Conservation (phyloP, 2,888 invertebrate genomes). For the Pyrgus malvae region DNA sequence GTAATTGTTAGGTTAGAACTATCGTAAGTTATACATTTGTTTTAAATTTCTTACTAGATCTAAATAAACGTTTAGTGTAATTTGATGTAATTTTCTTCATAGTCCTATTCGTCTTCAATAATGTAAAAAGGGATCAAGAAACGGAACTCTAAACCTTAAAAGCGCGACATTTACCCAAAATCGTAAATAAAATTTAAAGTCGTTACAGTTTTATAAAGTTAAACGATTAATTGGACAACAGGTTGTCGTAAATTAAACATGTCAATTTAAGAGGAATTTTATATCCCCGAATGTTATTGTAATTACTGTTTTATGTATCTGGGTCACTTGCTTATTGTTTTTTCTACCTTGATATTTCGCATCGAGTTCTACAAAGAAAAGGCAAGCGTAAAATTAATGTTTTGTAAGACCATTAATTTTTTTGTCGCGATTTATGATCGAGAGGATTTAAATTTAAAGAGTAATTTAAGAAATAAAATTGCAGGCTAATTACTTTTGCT, state of each 20-base stretch:
- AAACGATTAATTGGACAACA: slow-evolving; percentile 9
- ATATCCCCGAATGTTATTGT: slow-evolving; percentile 13
- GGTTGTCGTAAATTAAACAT: slow-evolving; percentile 18
- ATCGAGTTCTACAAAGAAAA: neutral
- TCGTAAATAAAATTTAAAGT: slow-evolving; percentile 19
- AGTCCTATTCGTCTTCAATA: too few relatives aligned
- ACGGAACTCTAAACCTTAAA: neutral
- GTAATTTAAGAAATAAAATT: too few relatives aligned
- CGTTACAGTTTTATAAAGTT: slow-evolving; percentile 19
- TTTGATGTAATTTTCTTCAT: too few relatives aligned
- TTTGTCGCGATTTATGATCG: too few relatives aligned
- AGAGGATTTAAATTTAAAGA: too few relatives aligned
- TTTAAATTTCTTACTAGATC: too few relatives aligned
- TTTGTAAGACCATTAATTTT: neutral
- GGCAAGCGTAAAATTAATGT: neutral
- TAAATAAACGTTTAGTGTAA: too few relatives aligned
- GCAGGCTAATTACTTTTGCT: too few relatives aligned
- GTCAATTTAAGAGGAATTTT: slow-evolving; percentile 21
- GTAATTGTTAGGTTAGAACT: too few relatives aligned
- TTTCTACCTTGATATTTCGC: slow-evolving; percentile 19
- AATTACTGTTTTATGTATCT: slow-evolving; percentile 18
- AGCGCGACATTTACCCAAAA: slow-evolving; percentile 8
- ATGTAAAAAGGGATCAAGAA: too few relatives aligned
- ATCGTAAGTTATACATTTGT: too few relatives aligned
- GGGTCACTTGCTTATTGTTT: slow-evolving; percentile 18